phyloP scores from a whole-genome alignment of 2,113 vertebrate genomes.

The Geococcyx californianus region DNA sequence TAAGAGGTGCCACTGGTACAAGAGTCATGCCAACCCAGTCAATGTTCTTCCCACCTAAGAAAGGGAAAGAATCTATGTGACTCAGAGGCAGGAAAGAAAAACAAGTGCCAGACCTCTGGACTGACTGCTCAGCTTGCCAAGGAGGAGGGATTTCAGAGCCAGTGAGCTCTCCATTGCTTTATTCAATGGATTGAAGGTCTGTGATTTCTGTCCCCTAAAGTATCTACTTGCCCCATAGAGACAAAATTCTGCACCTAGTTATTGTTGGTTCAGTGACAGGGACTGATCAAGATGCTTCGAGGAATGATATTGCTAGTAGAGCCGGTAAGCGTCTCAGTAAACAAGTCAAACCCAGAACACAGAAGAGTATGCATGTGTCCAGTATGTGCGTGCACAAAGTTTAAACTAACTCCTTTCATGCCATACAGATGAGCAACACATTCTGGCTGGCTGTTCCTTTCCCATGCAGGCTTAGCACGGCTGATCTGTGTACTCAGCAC shows the following conservation, averaged over 20 bases:
- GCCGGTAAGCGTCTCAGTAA: background rate
- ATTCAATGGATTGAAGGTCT: background rate
- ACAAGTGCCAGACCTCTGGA: background rate
- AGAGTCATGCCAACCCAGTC: background rate
- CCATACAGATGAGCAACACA: conserved; percentile 40
- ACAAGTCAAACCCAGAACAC: background rate
- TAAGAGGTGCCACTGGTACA: background rate
- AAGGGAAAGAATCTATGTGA: background rate
- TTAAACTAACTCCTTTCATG: conserved; percentile 12
- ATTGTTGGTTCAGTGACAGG: background rate
- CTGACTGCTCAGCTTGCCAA: background rate
- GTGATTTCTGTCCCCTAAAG: background rate
- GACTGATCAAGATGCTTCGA: background rate
- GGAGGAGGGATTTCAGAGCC: background rate
- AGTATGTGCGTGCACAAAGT: background rate
- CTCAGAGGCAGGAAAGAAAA: background rate
- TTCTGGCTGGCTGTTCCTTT: background rate
- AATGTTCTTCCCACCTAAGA: background rate
- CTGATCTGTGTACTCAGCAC: conserved; percentile 47
- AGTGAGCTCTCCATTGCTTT: background rate
- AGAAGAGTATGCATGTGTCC: background rate
- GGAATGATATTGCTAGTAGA: background rate
- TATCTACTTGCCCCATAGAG: background rate
- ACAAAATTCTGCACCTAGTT: background rate
- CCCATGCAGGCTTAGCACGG: conserved; percentile 43